Percentiles rank a stretch among this genome's conserved stretches.
These are phyloP conservation scores for Isoperla grammatica DNA, from an alignment of 2,888 invertebrate genomes.

Conservation along the genomic window DNA sequence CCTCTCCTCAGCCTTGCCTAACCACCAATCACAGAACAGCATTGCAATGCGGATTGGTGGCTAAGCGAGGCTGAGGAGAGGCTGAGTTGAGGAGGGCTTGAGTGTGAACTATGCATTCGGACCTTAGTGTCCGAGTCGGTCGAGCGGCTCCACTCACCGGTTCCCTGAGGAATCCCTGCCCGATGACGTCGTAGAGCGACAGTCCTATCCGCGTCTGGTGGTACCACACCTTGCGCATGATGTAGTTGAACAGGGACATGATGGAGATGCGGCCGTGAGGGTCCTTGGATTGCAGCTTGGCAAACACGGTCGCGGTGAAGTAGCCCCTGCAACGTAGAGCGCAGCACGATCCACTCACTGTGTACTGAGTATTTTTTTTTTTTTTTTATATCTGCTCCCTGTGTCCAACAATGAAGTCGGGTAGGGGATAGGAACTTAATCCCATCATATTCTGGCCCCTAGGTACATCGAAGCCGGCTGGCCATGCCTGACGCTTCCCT, in stretches of 20 bases:
- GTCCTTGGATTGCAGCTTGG: constrained; percentile 80
- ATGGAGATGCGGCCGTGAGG: constrained; percentile 82
- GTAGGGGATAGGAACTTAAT: no score
- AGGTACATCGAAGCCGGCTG: no score
- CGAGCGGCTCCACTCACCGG: constrained; percentile 50
- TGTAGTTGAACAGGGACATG: constrained; percentile 88
- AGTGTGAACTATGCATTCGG: no score
- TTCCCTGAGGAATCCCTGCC: constrained; percentile 84
- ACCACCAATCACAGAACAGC: no score
- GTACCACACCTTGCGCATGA: constrained; percentile 92
- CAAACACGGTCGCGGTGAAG: constrained; percentile 81
- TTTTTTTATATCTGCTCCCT: no score
- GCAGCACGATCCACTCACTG: neutral
- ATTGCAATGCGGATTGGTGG: no score
- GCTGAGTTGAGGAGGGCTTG: no score
- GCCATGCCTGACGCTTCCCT: no score
- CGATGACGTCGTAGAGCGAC: constrained; percentile 87
- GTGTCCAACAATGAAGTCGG: no score
- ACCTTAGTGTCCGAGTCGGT: neutral
- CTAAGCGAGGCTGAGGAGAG: no score
- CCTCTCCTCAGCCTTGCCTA: no score
- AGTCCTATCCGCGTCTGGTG: constrained; percentile 92
- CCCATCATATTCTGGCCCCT: no score
- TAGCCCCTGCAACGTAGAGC: constrained; percentile 53
- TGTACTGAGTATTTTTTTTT: neutral